Conservation (phyloP, 2,888 invertebrate species). For the Endomychus coccineus region DNA sequence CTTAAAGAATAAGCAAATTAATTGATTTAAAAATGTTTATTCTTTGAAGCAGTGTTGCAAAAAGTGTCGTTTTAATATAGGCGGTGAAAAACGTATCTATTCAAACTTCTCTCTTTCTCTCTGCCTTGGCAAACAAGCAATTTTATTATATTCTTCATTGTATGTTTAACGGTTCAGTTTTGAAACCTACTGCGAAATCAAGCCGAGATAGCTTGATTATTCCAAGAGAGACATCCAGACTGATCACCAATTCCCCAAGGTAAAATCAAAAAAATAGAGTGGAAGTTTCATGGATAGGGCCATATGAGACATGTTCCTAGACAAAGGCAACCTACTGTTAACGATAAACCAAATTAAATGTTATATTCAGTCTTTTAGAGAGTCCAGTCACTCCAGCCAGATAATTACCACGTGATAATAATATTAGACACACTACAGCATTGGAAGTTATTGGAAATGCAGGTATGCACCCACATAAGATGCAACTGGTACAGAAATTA, state of each 20-base stretch:
- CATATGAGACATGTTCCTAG: conserved; percentile 7
- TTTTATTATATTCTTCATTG: too few species aligned
- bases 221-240: conserved; percentile 11
- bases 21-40: too few species aligned
- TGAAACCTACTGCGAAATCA: too few species aligned
- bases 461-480: conserved; percentile 10
- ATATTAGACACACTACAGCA: conserved; percentile 3
- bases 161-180: too few species aligned
- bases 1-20: too few species aligned
- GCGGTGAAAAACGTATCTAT: too few species aligned
- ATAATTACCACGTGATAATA: neutral
- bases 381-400: conserved; percentile 4
- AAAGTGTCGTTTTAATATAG: too few species aligned
- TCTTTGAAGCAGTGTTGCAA: too few species aligned
- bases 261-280: conserved; percentile 15
- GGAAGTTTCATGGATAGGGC: conserved; percentile 9
- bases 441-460: conserved; percentile 3
- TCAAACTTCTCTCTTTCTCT: too few species aligned
- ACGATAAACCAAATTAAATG: conserved; percentile 9
- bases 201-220: conserved; percentile 10
- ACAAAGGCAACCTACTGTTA: conserved; percentile 5
- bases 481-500: conserved; percentile 10
- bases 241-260: conserved; percentile 13
- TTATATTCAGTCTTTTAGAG: conserved; percentile 3
- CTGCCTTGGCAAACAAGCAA: too few species aligned